Evolutionary conservation across 2,888 invertebrate genomes (phyloP).

Genomic region (Dyspetes luteomarginatus): DNA sequence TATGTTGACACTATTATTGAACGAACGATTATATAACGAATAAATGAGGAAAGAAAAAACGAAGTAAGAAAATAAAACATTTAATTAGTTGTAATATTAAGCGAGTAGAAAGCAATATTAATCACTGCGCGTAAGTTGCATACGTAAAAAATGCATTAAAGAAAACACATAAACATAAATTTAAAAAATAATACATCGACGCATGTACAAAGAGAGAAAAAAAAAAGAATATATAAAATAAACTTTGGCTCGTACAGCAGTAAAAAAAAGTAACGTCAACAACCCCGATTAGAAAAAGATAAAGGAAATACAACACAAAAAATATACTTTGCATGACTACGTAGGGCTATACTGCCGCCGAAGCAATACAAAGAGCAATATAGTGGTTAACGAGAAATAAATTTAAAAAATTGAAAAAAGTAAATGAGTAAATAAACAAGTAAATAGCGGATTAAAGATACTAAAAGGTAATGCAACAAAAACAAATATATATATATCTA

Average conservation of each 20-base stretch:
- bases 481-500: constrained; percentile 59
- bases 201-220: constrained; percentile 17
- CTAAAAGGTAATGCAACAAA: constrained; percentile 70
- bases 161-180: constrained; percentile 26
- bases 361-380: constrained; percentile 83
- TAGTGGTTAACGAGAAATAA: constrained; percentile 72
- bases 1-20: constrained; percentile 76
- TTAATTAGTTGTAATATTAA: constrained; percentile 63
- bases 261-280: background rate
- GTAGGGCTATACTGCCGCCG: constrained; percentile 80
- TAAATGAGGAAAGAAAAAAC: constrained; percentile 18
- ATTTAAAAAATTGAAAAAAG: constrained; percentile 47
- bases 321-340: constrained; percentile 78
- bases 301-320: constrained; percentile 43
- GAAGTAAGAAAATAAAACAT: constrained; percentile 33
- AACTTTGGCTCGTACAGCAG: constrained; percentile 6
- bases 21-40: constrained; percentile 68
- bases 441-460: constrained; percentile 70
- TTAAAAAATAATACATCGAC: background rate
- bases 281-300: constrained; percentile 27
- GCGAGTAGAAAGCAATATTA: constrained; percentile 72
- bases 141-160: constrained; percentile 34
- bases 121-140: constrained; percentile 57
- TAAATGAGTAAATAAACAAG: constrained; percentile 61
- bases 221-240: constrained; percentile 39